These are phyloP conservation scores for Astur gentilis DNA, from an alignment of 2,113 vertebrate species.

Conservation along the genomic window DNA sequence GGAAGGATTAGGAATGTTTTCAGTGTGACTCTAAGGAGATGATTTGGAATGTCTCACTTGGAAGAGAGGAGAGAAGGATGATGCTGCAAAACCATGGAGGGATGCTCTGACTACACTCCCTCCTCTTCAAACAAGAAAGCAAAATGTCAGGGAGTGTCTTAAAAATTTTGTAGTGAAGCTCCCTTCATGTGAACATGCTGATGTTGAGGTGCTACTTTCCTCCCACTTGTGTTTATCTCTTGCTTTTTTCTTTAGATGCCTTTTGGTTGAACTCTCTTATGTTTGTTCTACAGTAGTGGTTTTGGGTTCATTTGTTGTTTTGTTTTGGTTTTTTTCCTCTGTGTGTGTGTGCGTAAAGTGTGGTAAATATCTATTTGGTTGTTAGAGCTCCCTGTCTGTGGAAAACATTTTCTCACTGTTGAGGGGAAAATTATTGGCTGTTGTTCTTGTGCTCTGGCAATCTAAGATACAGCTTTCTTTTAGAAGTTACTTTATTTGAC, in stretches of 20 bases:
- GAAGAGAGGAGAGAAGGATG: neutral
- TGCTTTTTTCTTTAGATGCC: neutral
- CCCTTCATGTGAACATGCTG: neutral
- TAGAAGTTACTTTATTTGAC: neutral
- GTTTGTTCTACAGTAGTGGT: neutral
- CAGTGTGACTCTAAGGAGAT: neutral
- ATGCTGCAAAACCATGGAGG: neutral
- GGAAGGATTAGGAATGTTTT: neutral
- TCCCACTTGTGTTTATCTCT: neutral
- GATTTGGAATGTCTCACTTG: neutral
- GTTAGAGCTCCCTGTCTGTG: neutral
- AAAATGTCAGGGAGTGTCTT: neutral
- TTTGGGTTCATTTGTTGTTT: too few relatives aligned
- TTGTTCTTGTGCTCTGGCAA: neutral
- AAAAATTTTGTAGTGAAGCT: neutral
- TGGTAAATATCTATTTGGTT: neutral
- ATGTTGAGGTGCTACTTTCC: neutral
- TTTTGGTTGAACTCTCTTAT: neutral
- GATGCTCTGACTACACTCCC: neutral
- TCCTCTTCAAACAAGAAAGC: neutral
- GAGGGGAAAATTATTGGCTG: neutral
- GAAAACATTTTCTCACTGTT: neutral
- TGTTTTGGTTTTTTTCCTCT: neutral
- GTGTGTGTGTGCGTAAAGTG: neutral
- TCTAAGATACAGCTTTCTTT: neutral